These are phyloP conservation scores for Bilobella aurantiaca DNA, from an alignment of 1,140 invertebrate genomes.

Conservation along the genomic window DNA sequence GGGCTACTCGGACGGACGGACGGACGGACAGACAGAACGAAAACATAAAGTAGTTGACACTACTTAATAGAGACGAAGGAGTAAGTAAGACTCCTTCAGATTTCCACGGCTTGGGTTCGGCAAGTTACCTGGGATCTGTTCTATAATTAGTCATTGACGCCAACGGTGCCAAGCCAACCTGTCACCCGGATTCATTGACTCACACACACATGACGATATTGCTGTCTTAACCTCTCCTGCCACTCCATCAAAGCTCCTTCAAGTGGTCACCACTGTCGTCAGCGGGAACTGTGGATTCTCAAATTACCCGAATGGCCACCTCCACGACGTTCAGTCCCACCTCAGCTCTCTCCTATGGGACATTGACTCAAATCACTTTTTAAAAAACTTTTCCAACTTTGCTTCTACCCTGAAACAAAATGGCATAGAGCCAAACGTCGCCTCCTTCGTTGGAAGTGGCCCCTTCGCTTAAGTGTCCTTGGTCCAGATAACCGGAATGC, in stretches of 20 bases:
- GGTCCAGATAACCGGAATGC: constrained; percentile 26
- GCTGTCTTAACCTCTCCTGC: constrained; percentile 12
- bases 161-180: constrained; percentile 12
- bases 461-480: constrained; percentile 26
- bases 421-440: constrained; percentile 19
- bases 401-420: neutral
- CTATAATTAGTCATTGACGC: constrained; percentile 23
- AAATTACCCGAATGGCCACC: constrained; percentile 19
- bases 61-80: no score
- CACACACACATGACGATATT: constrained; percentile 32
- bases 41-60: no score
- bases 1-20: neutral
- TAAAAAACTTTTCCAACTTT: constrained; percentile 12
- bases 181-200: constrained; percentile 30
- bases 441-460: constrained; percentile 22
- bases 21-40: no score
- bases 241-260: constrained; percentile 14
- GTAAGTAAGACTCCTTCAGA: no score
- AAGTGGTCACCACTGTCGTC: constrained; percentile 30
- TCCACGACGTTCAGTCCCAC: constrained; percentile 12
- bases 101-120: no score
- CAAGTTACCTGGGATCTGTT: no score
- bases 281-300: constrained; percentile 28
- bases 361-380: constrained; percentile 6
- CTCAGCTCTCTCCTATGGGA: constrained; percentile 20